Evolutionary conservation across 2,888 invertebrate species (phyloP).

Genomic region (Cynaeus angustus): DNA sequence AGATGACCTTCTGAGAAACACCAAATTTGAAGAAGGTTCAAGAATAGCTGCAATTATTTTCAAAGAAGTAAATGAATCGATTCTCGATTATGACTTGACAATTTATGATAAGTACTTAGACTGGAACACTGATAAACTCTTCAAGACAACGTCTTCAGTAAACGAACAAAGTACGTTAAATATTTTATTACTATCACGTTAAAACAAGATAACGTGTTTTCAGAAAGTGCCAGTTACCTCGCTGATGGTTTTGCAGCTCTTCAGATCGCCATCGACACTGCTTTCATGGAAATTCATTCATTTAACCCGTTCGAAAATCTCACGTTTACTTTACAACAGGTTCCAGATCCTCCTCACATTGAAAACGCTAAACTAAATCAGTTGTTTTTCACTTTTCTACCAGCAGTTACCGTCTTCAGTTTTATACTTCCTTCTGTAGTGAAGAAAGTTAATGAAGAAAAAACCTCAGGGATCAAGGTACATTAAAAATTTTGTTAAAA

Average conservation of each 20-base stretch:
- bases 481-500: neutral
- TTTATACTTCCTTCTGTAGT: conserved; percentile 74
- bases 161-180: conserved; percentile 1
- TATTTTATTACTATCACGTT: neutral
- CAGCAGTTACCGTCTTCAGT: conserved; percentile 69
- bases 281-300: conserved; percentile 70
- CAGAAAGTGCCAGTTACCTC: conserved; percentile 71
- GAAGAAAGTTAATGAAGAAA: conserved; percentile 76
- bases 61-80: neutral
- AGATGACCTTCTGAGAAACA: neutral
- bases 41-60: neutral
- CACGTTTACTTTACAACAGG: conserved; percentile 72
- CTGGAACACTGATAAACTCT: conserved; percentile 61
- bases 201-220: conserved; percentile 19
- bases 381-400: too few species aligned
- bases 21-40: neutral
- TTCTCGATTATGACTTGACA: conserved; percentile 61
- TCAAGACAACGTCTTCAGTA: neutral
- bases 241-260: conserved; percentile 74
- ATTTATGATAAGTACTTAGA: conserved; percentile 58
- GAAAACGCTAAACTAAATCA: too few species aligned
- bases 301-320: conserved; percentile 51
- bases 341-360: conserved; percentile 74
- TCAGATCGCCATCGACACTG: conserved; percentile 77
- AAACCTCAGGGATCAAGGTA: conserved; percentile 76